Evolutionary conservation across 1,140 invertebrate species (phyloP).

Genomic region (Tetramorium simillimum): DNA sequence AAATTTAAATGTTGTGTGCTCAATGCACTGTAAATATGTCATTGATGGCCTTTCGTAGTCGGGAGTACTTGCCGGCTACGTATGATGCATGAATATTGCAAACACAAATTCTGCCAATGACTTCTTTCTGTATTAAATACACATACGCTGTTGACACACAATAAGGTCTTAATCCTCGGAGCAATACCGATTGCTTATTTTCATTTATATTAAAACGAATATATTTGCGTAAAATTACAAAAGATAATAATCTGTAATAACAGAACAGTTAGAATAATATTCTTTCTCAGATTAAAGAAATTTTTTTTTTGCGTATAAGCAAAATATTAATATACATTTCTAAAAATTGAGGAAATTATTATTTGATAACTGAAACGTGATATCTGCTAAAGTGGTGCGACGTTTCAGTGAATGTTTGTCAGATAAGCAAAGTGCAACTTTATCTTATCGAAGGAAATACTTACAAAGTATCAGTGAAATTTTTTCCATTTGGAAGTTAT

Average conservation of each 20-base stretch:
- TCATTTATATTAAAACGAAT: background rate
- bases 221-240: background rate
- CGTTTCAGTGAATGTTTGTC: background rate
- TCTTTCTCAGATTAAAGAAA: background rate
- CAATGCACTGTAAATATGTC: conserved; percentile 69
- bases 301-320: background rate
- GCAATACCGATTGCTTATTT: background rate
- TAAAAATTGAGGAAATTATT: background rate
- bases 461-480: background rate
- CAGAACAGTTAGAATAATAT: background rate
- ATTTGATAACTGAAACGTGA: background rate
- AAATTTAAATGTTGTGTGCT: conserved; percentile 74
- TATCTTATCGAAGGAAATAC: background rate
- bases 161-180: conserved; percentile 22
- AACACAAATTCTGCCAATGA: conserved; percentile 11
- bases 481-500: background rate
- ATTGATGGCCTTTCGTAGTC: conserved; percentile 49
- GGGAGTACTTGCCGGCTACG: conserved; percentile 24
- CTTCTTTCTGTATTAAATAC: conserved; percentile 32
- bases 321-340: background rate
- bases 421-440: background rate
- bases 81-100: conserved; percentile 51
- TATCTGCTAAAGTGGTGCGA: background rate
- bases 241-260: too few species aligned
- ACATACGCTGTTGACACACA: background rate